Percentiles rank a stretch among this genome's conserved stretches.
Conservation (phyloP, 2,113 vertebrate genomes). For the Azemiops feae region DNA sequence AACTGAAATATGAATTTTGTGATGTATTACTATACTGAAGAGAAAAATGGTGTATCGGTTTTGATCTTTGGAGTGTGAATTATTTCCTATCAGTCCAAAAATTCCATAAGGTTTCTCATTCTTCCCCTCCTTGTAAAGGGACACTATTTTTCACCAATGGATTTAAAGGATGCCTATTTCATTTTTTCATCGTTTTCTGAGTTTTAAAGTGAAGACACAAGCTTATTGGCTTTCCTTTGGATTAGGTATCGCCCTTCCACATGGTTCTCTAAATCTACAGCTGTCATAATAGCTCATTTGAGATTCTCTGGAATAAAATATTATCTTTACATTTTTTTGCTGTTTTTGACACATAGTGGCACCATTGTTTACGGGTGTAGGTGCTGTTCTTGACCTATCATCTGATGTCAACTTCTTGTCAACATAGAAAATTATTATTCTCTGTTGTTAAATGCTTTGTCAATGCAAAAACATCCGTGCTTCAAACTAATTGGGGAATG, state of each 20-base stretch:
- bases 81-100: background rate
- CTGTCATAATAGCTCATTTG: background rate
- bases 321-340: background rate
- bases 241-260: background rate
- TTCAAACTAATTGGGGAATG: too few relatives aligned
- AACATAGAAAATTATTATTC: background rate
- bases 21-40: background rate
- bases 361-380: background rate
- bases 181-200: background rate
- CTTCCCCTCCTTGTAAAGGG: background rate
- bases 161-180: background rate
- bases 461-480: too few relatives aligned
- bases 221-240: background rate
- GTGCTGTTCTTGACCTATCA: background rate
- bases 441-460: background rate
- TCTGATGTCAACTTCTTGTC: background rate
- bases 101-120: background rate
- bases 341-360: background rate
- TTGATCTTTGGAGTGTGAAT: background rate
- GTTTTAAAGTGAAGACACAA: background rate
- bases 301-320: background rate
- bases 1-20: background rate
- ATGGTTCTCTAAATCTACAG: background rate
- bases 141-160: background rate
- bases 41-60: background rate